These are phyloP conservation scores for Heteropelma amictum DNA, from an alignment of 2,888 invertebrate species.

Conservation along the genomic window DNA sequence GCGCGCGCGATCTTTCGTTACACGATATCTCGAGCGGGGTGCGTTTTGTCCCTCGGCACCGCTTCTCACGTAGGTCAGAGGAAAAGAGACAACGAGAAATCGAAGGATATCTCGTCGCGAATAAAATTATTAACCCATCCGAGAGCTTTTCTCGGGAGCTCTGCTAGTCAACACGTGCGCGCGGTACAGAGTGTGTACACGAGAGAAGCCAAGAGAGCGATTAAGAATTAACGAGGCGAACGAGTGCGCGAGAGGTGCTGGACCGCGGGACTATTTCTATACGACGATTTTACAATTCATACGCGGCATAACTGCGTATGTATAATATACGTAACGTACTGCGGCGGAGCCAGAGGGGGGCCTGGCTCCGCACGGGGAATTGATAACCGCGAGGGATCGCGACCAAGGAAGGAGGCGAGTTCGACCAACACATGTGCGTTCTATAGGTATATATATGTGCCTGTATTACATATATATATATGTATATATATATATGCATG, in stretches of 20 bases:
- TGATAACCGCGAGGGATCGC: slow-evolving; percentile 53
- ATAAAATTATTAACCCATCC: slow-evolving; percentile 54
- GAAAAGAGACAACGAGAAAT: not conserved
- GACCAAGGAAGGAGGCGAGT: slow-evolving; percentile 35
- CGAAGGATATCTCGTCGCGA: too few relatives aligned
- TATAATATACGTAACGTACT: slow-evolving; percentile 17
- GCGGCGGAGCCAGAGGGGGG: slow-evolving; percentile 32
- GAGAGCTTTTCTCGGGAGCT: slow-evolving; percentile 22
- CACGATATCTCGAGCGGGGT: slow-evolving; percentile 5
- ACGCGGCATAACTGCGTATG: slow-evolving; percentile 1
- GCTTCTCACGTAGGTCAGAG: too few relatives aligned
- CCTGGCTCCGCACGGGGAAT: too few relatives aligned
- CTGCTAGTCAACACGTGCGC: slow-evolving; percentile 10
- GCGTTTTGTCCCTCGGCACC: not conserved
- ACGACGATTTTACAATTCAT: slow-evolving; percentile 25
- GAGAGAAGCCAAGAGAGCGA: slow-evolving; percentile 41
- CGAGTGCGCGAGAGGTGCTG: slow-evolving; percentile 51
- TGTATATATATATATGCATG: not conserved
- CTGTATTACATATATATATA: too few relatives aligned
- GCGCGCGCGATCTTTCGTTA: slow-evolving; percentile 22
- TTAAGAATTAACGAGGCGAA: slow-evolving; percentile 56
- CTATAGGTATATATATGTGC: not conserved
- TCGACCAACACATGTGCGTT: slow-evolving; percentile 28
- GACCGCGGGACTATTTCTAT: slow-evolving; percentile 34
- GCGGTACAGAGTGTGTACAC: slow-evolving; percentile 12